Conservation (phyloP, 2,888 invertebrate species). For the Lepidonotus clava region DNA sequence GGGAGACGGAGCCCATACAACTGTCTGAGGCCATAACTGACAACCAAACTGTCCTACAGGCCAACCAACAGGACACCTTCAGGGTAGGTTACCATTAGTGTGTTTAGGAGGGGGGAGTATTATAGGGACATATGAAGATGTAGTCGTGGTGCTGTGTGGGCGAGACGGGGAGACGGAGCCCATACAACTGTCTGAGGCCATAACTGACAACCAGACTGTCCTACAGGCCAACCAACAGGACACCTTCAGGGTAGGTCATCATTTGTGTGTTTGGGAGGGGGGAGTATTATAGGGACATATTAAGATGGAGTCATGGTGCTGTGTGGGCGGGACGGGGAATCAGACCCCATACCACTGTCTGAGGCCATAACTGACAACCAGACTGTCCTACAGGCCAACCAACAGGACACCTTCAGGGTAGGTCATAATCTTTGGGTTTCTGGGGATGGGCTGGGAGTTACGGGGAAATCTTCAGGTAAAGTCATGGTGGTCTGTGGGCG, state of each 20-base stretch:
- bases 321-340: constrained; percentile 71
- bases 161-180: constrained; percentile 69
- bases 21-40: constrained; percentile 11
- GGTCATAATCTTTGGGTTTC: neutral
- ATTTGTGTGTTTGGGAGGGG: no score
- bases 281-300: neutral
- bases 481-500: constrained; percentile 70
- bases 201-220: constrained; percentile 3
- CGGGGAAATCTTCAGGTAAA: neutral
- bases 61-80: constrained; percentile 67
- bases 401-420: constrained; percentile 68
- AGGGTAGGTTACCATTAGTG: constrained; percentile 63
- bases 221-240: constrained; percentile 68
- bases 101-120: no score
- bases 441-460: no score
- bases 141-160: constrained; percentile 69
- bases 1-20: constrained; percentile 68
- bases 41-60: constrained; percentile 60
- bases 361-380: neutral
- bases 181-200: constrained; percentile 54
- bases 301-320: constrained; percentile 62
- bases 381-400: constrained; percentile 65
- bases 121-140: neutral
- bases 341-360: constrained; percentile 63
- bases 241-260: constrained; percentile 66